A percentile compares a stretch with the other conserved stretches of the same genome.
These are phyloP conservation scores for Leptopilina syphax DNA, from an alignment of 2,888 invertebrate genomes.

Conservation along the genomic window DNA sequence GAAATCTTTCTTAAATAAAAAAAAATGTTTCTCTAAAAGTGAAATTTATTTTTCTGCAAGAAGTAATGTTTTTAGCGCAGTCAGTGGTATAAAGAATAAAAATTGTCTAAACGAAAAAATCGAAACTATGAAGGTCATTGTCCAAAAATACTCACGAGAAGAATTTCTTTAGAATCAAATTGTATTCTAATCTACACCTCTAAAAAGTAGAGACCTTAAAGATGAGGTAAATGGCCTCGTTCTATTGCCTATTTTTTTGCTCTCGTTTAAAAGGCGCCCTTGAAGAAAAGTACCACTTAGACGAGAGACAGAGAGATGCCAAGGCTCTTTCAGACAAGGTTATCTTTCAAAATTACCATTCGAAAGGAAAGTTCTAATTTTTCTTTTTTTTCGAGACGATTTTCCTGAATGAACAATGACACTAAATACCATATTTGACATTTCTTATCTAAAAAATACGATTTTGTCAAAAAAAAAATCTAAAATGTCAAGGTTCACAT, in stretches of 20 bases:
- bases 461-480: too few relatives aligned
- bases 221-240: conserved; percentile 17
- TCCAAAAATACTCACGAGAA: not conserved
- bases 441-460: not conserved
- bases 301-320: conserved; percentile 37
- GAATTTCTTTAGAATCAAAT: not conserved
- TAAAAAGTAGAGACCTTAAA: not conserved
- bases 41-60: too few relatives aligned
- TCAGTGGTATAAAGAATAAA: too few relatives aligned
- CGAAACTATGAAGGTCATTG: conserved; percentile 3
- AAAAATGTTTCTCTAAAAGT: too few relatives aligned
- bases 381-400: not conserved
- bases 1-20: too few relatives aligned
- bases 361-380: not conserved
- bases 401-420: conserved; percentile 24
- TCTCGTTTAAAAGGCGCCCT: conserved; percentile 41
- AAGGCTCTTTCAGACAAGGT: conserved; percentile 47
- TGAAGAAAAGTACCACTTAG: conserved; percentile 49
- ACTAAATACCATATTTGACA: conserved; percentile 9
- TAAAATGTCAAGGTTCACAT: not conserved
- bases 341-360: conserved; percentile 41
- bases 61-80: too few relatives aligned
- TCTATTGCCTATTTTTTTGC: not conserved
- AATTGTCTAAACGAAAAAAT: not conserved
- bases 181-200: conserved; percentile 6